Evolutionary conservation across 2,113 vertebrate species (phyloP).

Genomic region (Callaeas wilsoni): DNA sequence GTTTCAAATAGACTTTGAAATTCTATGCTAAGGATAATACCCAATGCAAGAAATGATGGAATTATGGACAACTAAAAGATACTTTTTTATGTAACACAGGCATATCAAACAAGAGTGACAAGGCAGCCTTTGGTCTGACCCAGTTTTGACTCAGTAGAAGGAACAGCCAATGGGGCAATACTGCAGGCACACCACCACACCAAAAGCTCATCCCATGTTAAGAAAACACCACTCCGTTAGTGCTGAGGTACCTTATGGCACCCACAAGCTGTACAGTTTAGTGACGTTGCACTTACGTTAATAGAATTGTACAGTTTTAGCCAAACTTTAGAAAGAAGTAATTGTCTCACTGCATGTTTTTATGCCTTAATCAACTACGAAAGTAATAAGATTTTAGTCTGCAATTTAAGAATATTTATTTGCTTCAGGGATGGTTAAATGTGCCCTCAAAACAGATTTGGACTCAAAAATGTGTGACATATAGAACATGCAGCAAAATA

Average conservation of each 20-base stretch:
- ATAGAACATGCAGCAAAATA: not conserved
- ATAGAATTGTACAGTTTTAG: not conserved
- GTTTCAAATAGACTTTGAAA: not conserved
- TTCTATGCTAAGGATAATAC: not conserved
- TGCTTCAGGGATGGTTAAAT: not conserved
- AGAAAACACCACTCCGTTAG: not conserved
- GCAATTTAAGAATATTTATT: not conserved
- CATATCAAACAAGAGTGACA: not conserved
- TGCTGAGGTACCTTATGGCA: not conserved
- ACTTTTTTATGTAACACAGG: not conserved
- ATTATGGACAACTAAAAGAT: not conserved
- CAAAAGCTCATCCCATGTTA: not conserved
- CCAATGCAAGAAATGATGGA: not conserved
- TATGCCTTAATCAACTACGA: not conserved
- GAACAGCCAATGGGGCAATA: not conserved
- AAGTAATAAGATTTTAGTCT: not conserved
- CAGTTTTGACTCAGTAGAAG: not conserved
- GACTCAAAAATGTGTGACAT: not conserved
- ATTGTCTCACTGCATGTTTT: not conserved
- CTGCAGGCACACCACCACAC: not conserved
- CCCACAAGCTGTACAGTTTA: not conserved
- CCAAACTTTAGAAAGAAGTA: not conserved
- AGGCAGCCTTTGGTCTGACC: not conserved
- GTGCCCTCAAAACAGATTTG: not conserved
- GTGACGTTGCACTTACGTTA: fast-evolving